Evolutionary conservation across 2,113 vertebrate species (phyloP).

Genomic region (Podarcis cretensis): DNA sequence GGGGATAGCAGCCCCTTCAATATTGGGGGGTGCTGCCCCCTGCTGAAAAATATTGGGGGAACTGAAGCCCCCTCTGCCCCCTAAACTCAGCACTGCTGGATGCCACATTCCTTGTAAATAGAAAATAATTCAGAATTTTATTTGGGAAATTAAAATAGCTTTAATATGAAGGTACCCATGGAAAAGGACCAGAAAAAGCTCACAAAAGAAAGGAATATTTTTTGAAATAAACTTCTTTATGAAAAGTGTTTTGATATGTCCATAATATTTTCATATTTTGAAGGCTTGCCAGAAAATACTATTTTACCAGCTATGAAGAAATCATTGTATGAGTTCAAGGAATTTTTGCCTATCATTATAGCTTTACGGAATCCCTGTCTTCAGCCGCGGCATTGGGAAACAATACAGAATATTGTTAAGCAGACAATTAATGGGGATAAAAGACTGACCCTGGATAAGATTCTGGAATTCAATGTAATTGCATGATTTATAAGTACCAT

Average conservation of each 20-base stretch:
- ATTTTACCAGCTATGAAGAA: constrained; percentile 64
- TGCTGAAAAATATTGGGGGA: too few relatives aligned
- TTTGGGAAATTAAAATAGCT: not conserved
- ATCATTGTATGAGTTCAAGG: constrained; percentile 71
- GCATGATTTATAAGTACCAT: not conserved
- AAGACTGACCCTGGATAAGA: constrained; percentile 64
- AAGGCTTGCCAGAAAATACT: constrained; percentile 73
- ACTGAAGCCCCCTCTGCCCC: too few relatives aligned
- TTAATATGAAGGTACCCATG: not conserved
- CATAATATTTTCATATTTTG: constrained; percentile 18
- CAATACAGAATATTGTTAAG: constrained; percentile 60
- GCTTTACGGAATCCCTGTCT: constrained; percentile 72
- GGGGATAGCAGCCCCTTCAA: too few relatives aligned
- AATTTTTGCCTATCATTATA: constrained; percentile 65
- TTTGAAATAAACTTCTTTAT: not conserved
- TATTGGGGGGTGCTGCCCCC: too few relatives aligned
- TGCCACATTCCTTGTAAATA: not conserved
- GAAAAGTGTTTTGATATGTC: not conserved
- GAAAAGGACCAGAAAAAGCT: not conserved
- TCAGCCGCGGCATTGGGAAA: constrained; percentile 69
- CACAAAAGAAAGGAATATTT: not conserved
- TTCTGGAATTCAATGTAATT: constrained; percentile 70
- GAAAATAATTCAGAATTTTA: not conserved
- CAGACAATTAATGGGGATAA: constrained; percentile 53
- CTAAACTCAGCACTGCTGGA: too few relatives aligned